Percentiles rank a stretch among this genome's conserved stretches.
Conservation (phyloP, 2,888 invertebrate genomes). For the Ferdinandea cuprea region DNA sequence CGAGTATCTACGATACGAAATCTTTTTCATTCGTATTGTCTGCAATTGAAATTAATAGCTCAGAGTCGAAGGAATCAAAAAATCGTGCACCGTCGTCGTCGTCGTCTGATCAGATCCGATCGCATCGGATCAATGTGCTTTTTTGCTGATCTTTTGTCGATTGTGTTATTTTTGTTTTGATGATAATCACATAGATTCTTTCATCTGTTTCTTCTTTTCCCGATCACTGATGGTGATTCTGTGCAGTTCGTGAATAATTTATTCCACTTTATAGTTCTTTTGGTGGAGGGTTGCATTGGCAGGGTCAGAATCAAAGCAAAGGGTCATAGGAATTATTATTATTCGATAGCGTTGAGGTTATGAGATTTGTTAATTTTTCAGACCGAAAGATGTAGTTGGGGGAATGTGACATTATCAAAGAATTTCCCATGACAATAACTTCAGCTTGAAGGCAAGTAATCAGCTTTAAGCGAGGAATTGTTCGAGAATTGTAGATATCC, state of each 20-base stretch:
- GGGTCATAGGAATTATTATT: slow-evolving; percentile 2
- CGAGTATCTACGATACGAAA: slow-evolving; percentile 5
- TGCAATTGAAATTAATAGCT: slow-evolving; percentile 60
- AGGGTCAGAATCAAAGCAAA: neutral
- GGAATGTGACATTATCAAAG: too few species aligned
- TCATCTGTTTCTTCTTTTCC: neutral
- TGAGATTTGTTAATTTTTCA: too few species aligned
- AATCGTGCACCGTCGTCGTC: slow-evolving; percentile 41
- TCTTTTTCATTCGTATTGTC: slow-evolving; percentile 24
- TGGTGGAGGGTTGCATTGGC: neutral
- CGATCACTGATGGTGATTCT: slow-evolving; percentile 12
- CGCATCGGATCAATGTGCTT: slow-evolving; percentile 42
- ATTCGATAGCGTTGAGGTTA: neutral
- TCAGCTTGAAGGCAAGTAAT: too few species aligned
- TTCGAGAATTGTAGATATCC: too few species aligned
- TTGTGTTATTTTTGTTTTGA: neutral
- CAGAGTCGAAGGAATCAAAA: slow-evolving; percentile 37
- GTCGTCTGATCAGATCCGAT: slow-evolving; percentile 28
- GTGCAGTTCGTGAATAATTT: slow-evolving; percentile 29
- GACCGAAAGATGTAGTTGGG: too few species aligned
- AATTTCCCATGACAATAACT: too few species aligned
- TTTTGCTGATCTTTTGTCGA: slow-evolving; percentile 19
- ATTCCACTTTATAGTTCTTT: slow-evolving; percentile 21
- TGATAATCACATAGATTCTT: slow-evolving; percentile 3
- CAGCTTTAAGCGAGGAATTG: too few species aligned